Conservation (phyloP, 2,113 vertebrate genomes). For the Xerus inauris region DNA sequence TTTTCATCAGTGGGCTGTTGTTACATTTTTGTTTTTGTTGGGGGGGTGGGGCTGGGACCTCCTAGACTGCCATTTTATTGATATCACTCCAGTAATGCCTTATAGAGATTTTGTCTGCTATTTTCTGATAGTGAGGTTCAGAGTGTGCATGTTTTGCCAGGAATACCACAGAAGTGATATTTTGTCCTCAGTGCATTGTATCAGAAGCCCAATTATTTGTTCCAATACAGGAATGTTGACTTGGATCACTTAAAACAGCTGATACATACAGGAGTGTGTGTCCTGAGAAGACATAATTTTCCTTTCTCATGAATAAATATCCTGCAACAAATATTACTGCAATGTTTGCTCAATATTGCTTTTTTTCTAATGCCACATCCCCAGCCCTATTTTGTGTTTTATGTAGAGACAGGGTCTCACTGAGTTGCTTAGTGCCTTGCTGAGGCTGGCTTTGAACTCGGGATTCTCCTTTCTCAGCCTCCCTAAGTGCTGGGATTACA, state of each 20-base stretch:
- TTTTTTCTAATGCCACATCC: neutral
- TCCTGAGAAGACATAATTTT: neutral
- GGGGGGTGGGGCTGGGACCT: neutral
- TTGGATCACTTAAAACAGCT: neutral
- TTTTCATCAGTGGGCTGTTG: neutral
- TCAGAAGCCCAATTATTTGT: neutral
- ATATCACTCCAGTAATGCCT: neutral
- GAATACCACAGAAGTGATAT: neutral
- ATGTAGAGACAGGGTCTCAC: no score
- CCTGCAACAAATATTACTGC: neutral
- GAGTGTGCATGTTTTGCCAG: neutral
- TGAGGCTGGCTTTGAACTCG: no score
- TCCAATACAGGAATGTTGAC: neutral
- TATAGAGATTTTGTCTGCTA: neutral
- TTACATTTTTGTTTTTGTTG: neutral
- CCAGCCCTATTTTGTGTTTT: no score
- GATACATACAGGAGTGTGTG: neutral
- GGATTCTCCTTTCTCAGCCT: no score
- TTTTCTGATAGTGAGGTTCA: no score
- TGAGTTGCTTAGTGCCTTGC: no score
- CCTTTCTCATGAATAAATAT: neutral
- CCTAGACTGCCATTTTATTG: neutral
- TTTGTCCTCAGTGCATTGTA: neutral
- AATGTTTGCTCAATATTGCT: neutral
- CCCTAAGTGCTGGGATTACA: no score